Conservation (phyloP, 2,113 vertebrate genomes). For the Delphinapterus leucas region DNA sequence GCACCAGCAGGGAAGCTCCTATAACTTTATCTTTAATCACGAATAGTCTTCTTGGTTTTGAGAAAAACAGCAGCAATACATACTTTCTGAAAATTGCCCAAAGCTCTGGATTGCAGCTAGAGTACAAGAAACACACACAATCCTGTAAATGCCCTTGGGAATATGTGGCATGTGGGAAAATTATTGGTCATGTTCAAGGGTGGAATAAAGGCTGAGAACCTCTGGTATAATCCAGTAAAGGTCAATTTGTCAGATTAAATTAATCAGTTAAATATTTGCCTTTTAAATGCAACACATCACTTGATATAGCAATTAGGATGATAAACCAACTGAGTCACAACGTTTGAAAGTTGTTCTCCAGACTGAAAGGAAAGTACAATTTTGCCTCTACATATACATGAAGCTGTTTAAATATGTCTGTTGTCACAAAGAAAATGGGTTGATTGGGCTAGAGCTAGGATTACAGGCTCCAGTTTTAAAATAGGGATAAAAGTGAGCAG, state of each 20-base stretch:
- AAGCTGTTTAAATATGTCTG: not conserved
- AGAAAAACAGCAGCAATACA: not conserved
- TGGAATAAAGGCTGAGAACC: not conserved
- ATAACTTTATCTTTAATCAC: not conserved
- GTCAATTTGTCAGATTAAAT: not conserved
- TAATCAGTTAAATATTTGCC: not conserved
- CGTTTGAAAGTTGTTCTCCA: conserved; percentile 6
- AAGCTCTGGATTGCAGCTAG: not conserved
- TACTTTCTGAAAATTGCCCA: not conserved
- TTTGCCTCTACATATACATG: not conserved
- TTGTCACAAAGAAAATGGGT: not conserved
- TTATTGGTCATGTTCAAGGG: not conserved
- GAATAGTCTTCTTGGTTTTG: not conserved
- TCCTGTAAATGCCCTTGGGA: not conserved
- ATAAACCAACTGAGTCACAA: not conserved
- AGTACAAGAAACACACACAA: not conserved
- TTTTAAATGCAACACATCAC: not conserved
- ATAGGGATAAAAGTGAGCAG: not conserved
- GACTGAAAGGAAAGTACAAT: not conserved
- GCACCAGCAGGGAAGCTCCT: too few relatives aligned
- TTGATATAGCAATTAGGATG: not conserved
- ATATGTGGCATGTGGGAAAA: not conserved
- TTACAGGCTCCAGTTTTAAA: not conserved
- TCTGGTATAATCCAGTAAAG: not conserved
- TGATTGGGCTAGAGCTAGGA: not conserved